Conservation (phyloP, 2,797 vertebrate genomes). For the Micrastur ruficollis region DNA sequence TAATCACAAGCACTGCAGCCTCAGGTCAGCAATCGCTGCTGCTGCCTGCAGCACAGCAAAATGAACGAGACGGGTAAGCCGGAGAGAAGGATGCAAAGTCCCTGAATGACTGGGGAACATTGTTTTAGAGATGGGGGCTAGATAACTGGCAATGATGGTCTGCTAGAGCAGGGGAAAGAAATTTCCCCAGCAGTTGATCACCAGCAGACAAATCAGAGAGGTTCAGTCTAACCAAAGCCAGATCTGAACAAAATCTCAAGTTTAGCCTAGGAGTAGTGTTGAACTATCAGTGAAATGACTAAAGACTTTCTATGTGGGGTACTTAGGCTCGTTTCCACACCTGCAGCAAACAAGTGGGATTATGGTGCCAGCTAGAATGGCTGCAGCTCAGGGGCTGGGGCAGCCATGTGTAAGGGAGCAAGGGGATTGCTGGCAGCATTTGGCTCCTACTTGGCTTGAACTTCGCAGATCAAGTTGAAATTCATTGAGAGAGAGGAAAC, state of each 20-base stretch:
- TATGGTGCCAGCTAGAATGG: background rate
- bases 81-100: background rate
- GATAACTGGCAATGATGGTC: background rate
- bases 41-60: background rate
- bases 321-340: background rate
- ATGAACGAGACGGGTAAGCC: background rate
- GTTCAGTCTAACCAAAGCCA: background rate
- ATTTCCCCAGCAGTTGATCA: background rate
- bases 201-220: background rate
- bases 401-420: background rate
- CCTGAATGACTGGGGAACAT: background rate
- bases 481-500: background rate
- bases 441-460: background rate
- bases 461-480: background rate
- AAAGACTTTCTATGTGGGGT: background rate
- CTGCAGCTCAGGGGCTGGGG: background rate
- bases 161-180: background rate
- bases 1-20: background rate
- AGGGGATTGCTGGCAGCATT: background rate
- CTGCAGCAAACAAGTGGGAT: background rate
- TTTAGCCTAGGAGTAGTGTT: background rate
- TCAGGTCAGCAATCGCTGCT: background rate
- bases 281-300: background rate
- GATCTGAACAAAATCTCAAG: background rate
- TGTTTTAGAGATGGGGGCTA: background rate